A percentile compares a stretch with the other conserved stretches of the same genome.
These are phyloP conservation scores for Lynx canadensis DNA, from an alignment of 2,113 vertebrate genomes.

Conservation along the genomic window DNA sequence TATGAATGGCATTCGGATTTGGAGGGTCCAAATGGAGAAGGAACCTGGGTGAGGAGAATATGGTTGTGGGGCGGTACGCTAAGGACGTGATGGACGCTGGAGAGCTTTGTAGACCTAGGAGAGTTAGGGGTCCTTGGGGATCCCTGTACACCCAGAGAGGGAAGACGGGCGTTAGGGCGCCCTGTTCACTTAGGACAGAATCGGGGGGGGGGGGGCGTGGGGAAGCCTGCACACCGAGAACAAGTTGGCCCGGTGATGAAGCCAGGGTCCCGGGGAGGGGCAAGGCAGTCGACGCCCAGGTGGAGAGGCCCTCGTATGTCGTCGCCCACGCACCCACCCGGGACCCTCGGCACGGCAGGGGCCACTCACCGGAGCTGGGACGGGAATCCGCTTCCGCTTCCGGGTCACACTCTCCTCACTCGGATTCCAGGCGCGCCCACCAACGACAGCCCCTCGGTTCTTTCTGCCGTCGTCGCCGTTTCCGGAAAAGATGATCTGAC, in stretches of 20 bases:
- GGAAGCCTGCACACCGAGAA: neutral
- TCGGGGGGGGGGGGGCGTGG: neutral
- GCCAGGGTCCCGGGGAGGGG: neutral
- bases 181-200: no score
- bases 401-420: slow-evolving; percentile 49
- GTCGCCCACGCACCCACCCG: neutral
- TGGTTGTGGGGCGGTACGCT: neutral
- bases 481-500: slow-evolving; percentile 72
- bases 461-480: slow-evolving; percentile 33
- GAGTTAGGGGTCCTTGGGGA: no score
- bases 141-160: neutral
- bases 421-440: neutral
- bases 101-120: neutral
- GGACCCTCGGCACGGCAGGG: neutral
- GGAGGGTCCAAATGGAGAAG: neutral
- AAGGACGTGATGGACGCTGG: neutral
- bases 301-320: neutral
- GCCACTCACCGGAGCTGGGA: slow-evolving; percentile 73
- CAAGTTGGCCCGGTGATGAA: neutral
- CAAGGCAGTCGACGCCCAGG: neutral
- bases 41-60: neutral
- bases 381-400: slow-evolving; percentile 61
- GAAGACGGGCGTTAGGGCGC: neutral
- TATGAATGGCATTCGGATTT: neutral
- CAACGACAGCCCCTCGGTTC: slow-evolving; percentile 8